These are phyloP conservation scores for Pipistrellus pipistrellus DNA, from an alignment of 2,797 vertebrate genomes.

Conservation along the genomic window DNA sequence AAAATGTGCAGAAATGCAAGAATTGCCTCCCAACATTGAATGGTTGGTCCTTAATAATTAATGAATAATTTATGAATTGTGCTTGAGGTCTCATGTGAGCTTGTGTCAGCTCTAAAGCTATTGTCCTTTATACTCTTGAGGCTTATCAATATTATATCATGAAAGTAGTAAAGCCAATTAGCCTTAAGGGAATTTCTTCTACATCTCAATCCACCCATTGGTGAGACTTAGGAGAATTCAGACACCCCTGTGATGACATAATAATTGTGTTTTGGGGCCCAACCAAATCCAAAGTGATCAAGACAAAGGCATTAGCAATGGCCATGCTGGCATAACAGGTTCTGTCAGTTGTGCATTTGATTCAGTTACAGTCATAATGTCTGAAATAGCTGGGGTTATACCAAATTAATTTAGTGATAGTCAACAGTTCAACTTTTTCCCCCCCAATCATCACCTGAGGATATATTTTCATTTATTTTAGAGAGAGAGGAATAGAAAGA, in stretches of 20 bases:
- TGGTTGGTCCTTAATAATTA: no score
- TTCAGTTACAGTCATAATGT: background rate
- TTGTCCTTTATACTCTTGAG: background rate
- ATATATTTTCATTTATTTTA: background rate
- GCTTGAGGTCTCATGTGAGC: background rate
- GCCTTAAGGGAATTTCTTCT: background rate
- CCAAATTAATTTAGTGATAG: background rate
- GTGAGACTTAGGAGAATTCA: background rate
- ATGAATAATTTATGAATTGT: background rate
- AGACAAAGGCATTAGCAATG: background rate
- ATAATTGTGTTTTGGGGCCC: background rate
- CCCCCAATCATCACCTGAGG: background rate
- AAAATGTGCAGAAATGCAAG: background rate
- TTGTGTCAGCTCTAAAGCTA: background rate
- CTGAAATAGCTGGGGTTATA: background rate
- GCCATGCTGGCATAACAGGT: no score
- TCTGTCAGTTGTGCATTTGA: background rate
- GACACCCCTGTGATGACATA: background rate
- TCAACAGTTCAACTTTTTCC: background rate
- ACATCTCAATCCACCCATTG: background rate
- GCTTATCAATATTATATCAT: background rate
- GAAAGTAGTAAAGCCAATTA: background rate
- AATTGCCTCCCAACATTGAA: background rate
- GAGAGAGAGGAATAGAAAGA: background rate
- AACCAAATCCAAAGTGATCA: background rate